Conservation (phyloP, 2,113 vertebrate species). For the Propithecus coquereli region DNA sequence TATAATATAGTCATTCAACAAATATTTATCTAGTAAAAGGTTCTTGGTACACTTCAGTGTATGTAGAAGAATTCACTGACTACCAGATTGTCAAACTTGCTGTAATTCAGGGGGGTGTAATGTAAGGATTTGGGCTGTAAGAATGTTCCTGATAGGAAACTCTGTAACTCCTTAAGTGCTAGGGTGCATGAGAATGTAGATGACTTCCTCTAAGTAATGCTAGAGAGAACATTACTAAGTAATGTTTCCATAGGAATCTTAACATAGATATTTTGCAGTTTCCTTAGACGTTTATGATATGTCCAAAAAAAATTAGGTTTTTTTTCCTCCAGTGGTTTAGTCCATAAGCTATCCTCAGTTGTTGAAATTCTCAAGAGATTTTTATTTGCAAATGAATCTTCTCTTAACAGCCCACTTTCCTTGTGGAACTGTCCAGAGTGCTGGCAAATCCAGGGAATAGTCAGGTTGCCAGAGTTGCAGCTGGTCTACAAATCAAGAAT, state of each 20-base stretch:
- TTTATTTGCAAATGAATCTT: background rate
- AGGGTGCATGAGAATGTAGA: background rate
- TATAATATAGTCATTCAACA: background rate
- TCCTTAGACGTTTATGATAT: background rate
- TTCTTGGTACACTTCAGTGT: background rate
- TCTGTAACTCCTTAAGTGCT: background rate
- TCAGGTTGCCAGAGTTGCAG: conserved; percentile 96
- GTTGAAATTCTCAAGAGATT: background rate
- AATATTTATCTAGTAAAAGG: background rate
- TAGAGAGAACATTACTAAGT: no score
- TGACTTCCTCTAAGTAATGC: background rate
- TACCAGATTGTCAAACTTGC: background rate
- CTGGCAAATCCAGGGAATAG: conserved; percentile 98
- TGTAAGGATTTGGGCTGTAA: background rate
- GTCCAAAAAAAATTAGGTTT: background rate
- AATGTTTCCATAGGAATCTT: background rate
- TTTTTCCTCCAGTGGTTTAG: background rate
- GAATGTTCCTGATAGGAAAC: conserved; percentile 8
- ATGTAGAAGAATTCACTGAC: background rate
- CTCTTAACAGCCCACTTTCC: conserved; percentile 91
- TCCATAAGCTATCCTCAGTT: background rate
- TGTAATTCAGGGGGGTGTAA: background rate
- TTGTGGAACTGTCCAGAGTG: conserved; percentile 97
- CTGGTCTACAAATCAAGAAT: conserved; percentile 98
- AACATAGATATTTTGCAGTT: background rate